A percentile compares a stretch with the other conserved stretches of the same genome.
phyloP scores from a whole-genome alignment of 2,797 vertebrate species.

The Enteromius afrohamiltoni region DNA sequence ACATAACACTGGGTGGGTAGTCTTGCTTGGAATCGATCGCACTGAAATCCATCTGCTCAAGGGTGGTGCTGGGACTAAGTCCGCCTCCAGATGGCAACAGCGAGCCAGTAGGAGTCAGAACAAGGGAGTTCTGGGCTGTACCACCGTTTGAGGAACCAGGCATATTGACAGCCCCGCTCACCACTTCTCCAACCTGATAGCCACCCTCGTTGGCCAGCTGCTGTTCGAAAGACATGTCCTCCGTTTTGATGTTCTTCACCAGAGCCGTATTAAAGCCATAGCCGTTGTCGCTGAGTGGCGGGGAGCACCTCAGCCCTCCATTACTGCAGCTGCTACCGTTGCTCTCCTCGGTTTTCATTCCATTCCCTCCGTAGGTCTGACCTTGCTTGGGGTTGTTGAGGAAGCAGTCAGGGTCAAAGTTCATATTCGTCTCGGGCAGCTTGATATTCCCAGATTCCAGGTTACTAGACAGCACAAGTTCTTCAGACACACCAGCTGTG shows the following conservation, averaged over 20 bases:
- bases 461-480: constrained; percentile 94
- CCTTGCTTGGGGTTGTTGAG: constrained; percentile 99
- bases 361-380: constrained; percentile 95
- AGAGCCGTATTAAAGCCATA: constrained; percentile 84
- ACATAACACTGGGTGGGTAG: constrained; percentile 88
- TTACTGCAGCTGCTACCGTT: constrained; percentile 69
- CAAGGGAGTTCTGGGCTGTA: constrained; percentile 81
- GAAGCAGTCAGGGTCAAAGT: constrained; percentile 99
- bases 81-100: constrained; percentile 95
- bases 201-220: constrained; percentile 85
- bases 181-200: constrained; percentile 76
- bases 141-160: constrained; percentile 80
- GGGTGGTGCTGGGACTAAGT: constrained; percentile 95
- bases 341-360: constrained; percentile 85
- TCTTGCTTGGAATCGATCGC: constrained; percentile 98
- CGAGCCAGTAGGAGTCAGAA: constrained; percentile 85
- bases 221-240: constrained; percentile 88
- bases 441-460: constrained; percentile 88
- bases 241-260: constrained; percentile 93
- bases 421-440: constrained; percentile 92
- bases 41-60: constrained; percentile 99
- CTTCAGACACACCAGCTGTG: constrained; percentile 83
- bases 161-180: constrained; percentile 73
- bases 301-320: constrained; percentile 71
- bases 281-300: constrained; percentile 64